phyloP scores from a whole-genome alignment of 2,888 invertebrate genomes.

The Drosophila eohydei region DNA sequence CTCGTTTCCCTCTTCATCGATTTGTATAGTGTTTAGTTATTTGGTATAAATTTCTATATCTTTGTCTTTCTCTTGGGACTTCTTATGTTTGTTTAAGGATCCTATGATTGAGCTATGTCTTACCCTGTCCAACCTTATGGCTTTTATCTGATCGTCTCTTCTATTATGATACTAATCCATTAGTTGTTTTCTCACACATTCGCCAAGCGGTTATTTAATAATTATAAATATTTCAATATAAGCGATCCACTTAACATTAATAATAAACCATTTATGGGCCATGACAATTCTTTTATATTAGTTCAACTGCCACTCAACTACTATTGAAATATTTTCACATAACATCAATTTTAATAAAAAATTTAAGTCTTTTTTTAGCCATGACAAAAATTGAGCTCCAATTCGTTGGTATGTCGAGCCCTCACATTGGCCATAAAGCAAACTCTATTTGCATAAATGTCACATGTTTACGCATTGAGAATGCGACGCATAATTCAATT shows the following conservation, averaged over 20 bases:
- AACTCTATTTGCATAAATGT: conserved; percentile 71
- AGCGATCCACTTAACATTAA: not conserved
- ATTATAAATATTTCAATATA: not conserved
- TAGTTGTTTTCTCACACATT: not conserved
- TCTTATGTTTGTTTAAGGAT: not conserved
- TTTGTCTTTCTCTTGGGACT: not conserved
- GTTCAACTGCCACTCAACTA: not conserved
- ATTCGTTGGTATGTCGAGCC: not conserved
- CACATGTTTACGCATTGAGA: conserved; percentile 49
- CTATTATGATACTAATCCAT: too few relatives aligned
- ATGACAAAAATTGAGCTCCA: not conserved
- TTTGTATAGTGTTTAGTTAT: too few relatives aligned
- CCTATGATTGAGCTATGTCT: not conserved
- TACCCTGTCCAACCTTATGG: fast-evolving
- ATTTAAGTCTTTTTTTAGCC: conserved; percentile 7
- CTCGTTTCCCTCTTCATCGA: too few relatives aligned
- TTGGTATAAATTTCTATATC: too few relatives aligned
- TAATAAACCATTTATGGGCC: not conserved
- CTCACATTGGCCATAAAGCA: conserved; percentile 12
- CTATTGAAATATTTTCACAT: conserved; percentile 17
- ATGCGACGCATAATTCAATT: conserved; percentile 61
- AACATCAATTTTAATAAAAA: conserved; percentile 18
- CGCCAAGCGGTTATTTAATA: not conserved
- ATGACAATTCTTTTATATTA: not conserved
- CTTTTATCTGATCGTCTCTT: not conserved